These are phyloP conservation scores for Pammene aurita DNA, from an alignment of 2,888 invertebrate genomes.

Conservation along the genomic window DNA sequence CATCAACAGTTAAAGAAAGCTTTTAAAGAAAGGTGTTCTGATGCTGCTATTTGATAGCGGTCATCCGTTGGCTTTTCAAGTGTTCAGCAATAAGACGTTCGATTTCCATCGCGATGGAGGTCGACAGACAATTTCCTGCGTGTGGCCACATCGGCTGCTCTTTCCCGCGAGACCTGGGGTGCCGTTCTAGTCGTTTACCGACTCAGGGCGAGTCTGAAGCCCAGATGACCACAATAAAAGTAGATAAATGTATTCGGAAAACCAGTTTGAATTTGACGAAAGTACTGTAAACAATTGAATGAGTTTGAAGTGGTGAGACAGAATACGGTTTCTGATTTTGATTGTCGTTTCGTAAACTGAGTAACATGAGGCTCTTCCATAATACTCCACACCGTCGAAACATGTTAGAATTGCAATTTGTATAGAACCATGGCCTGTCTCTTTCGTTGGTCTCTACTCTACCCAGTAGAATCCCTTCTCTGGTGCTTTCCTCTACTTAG, in stretches of 20 bases:
- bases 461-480: too few relatives aligned
- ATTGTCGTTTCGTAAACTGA: too few relatives aligned
- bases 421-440: too few relatives aligned
- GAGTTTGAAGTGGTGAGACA: too few relatives aligned
- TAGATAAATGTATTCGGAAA: not conserved
- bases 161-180: constrained; percentile 65
- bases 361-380: too few relatives aligned
- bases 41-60: not conserved
- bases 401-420: too few relatives aligned
- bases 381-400: too few relatives aligned
- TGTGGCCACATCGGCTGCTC: constrained; percentile 69
- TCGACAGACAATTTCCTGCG: constrained; percentile 80
- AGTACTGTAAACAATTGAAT: not conserved
- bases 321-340: too few relatives aligned
- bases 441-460: too few relatives aligned
- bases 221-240: not conserved
- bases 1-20: too few relatives aligned
- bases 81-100: constrained; percentile 31
- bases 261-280: not conserved
- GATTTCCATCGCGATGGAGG: constrained; percentile 65
- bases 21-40: too few relatives aligned
- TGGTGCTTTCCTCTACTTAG: too few relatives aligned
- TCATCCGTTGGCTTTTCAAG: constrained; percentile 10
- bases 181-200: not conserved
- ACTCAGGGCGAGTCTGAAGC: not conserved